Evolutionary conservation across 1,140 invertebrate genomes (phyloP), one percentile per base, ranked within the genome.

Genomic region (Homarus americanus): DNA sequence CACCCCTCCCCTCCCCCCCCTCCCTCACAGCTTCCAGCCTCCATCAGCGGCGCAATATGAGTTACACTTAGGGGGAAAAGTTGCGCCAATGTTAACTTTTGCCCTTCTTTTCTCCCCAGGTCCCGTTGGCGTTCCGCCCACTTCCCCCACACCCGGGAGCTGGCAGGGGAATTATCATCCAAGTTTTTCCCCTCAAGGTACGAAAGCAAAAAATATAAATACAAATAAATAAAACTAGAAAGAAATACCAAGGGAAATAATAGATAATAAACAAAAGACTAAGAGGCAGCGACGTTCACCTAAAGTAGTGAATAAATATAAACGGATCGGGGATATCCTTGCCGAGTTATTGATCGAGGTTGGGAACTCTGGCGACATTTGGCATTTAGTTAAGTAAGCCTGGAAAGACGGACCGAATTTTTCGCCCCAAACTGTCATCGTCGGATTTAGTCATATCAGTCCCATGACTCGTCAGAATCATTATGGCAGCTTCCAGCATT

Each of bases 51-150:
- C 66, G 87, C 80, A 83, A 90, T 82, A 82, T 90, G 87, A 90
- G 79, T 90, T 90, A 90, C 79, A 90, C 87, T 72, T 83, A 58
- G 87, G 49, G 87, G 87, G 75, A 83, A 90, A 90, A 90, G 58
- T 90, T 90, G 87, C 87, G 69, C 87, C 87, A 90, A 90, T 90
- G 87, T 90, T 90, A 90, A 90, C 87, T 90, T 90, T 90, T 90
- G 53, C 87, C 79, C 66, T 66, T 83, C 82, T 83, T 73, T 58
- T 83, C 80, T 69, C 66, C 20, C 63, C 32, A 34, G 63, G 32
- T 41, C 80, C n/a, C 76, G 44, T 41, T 58, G 32, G 24, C 80
- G 44, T 75, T 83, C 80, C 80, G 63, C 79, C 87, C 80, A 58
- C 80, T 40, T 63, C 80, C 72, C 79, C 53, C 40, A 2, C 38